Evolutionary conservation across 1,140 invertebrate species (phyloP).

Genomic region (Coptotermes formosanus): DNA sequence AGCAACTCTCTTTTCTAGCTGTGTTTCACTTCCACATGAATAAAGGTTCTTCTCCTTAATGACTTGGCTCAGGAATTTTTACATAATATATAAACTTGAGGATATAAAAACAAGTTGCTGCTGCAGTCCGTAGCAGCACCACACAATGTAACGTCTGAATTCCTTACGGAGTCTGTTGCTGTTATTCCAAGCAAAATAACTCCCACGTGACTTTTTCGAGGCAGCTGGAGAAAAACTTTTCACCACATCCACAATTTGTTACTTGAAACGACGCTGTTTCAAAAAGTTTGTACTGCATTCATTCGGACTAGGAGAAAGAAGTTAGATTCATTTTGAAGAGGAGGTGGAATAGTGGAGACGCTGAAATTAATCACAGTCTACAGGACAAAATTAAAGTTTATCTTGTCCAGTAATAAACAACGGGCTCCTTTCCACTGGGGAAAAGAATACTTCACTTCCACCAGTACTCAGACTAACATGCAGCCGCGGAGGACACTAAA

Average conservation of each 20-base stretch:
- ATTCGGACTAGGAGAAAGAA: background rate
- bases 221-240: background rate
- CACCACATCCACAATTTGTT: conserved; percentile 5
- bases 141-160: background rate
- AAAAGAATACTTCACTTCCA: background rate
- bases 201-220: background rate
- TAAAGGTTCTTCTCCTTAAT: background rate
- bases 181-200: background rate
- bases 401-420: background rate
- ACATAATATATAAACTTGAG: background rate
- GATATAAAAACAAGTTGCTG: background rate
- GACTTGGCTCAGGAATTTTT: background rate
- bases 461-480: no score
- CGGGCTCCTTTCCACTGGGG: background rate
- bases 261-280: background rate
- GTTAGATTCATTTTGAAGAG: background rate
- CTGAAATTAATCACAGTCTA: background rate
- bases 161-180: background rate
- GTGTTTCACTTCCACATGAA: background rate
- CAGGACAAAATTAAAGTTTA: conserved; percentile 10
- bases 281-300: background rate
- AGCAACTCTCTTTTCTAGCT: background rate
- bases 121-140: background rate
- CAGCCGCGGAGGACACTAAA: background rate
- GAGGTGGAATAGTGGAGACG: background rate